These are phyloP conservation scores for Plodia interpunctella DNA, from an alignment of 1,140 invertebrate species.

Conservation along the genomic window DNA sequence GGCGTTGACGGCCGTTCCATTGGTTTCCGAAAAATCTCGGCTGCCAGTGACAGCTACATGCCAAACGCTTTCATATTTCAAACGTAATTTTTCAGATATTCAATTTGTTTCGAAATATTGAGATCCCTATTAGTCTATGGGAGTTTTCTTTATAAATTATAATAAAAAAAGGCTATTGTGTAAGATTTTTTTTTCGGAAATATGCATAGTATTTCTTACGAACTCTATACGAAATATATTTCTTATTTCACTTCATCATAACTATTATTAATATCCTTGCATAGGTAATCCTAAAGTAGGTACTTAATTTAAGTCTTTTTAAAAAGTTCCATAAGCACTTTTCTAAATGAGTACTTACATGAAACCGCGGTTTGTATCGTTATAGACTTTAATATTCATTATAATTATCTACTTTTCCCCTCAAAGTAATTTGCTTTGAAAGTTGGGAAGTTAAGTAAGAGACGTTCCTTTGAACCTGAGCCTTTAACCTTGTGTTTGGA, in stretches of 20 bases:
- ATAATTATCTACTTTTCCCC: constrained; percentile 36
- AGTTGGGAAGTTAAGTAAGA: constrained; percentile 34
- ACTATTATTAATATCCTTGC: too few species aligned
- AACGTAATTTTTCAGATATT: background rate
- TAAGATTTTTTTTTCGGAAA: too few species aligned
- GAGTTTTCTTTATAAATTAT: too few species aligned
- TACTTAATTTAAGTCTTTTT: too few species aligned
- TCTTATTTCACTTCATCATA: too few species aligned
- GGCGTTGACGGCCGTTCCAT: background rate
- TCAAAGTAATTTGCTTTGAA: constrained; percentile 37
- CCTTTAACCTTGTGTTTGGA: constrained; percentile 30
- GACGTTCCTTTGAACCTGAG: constrained; percentile 30
- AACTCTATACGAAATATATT: too few species aligned
- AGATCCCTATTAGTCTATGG: too few species aligned
- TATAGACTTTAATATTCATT: constrained; percentile 18
- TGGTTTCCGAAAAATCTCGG: constrained; percentile 1
- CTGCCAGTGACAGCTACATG: constrained; percentile 4
- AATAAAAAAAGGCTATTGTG: too few species aligned
- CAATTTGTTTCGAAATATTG: constrained; percentile 4
- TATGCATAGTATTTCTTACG: too few species aligned
- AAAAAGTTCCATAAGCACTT: background rate
- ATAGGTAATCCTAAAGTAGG: too few species aligned
- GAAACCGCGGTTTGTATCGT: background rate
- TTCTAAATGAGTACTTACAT: background rate
- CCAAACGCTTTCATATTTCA: background rate